These are phyloP conservation scores for Nesidiocoris tenuis DNA, from an alignment of 2,888 invertebrate species.

Conservation along the genomic window DNA sequence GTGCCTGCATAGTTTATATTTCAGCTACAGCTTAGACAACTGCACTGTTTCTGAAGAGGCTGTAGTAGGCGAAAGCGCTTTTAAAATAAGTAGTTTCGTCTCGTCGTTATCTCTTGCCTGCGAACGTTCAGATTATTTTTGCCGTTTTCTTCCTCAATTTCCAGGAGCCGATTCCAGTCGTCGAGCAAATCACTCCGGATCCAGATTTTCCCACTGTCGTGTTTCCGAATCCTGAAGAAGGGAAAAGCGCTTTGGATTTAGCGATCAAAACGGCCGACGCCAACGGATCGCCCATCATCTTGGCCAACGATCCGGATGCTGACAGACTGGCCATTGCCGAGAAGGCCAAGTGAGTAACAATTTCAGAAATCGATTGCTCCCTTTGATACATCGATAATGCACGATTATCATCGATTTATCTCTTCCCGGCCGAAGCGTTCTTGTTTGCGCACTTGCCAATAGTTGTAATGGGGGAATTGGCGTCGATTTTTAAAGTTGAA, in stretches of 20 bases:
- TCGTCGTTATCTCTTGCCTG: too few species aligned
- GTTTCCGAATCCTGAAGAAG: conserved; percentile 99
- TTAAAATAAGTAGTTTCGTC: too few species aligned
- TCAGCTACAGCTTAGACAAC: too few species aligned
- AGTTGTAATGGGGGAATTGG: background rate
- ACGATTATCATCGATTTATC: too few species aligned
- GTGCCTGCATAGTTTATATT: too few species aligned
- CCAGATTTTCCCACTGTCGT: conserved; percentile 96
- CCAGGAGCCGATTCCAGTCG: conserved; percentile 66
- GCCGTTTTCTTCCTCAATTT: too few species aligned
- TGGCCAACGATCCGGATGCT: conserved; percentile 98
- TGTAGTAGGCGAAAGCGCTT: too few species aligned
- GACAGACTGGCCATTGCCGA: conserved; percentile 94
- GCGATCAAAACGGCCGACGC: conserved; percentile 76
- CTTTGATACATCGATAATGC: too few species aligned
- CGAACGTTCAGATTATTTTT: too few species aligned
- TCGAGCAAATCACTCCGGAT: conserved; percentile 81
- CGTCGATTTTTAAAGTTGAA: background rate
- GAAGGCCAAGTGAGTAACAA: conserved; percentile 58
- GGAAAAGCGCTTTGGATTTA: conserved; percentile 72
- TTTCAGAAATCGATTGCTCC: too few species aligned
- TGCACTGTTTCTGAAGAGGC: too few species aligned
- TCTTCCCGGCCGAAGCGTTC: background rate
- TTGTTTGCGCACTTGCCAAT: background rate
- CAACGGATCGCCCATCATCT: conserved; percentile 68